A percentile compares a stretch with the other conserved stretches of the same genome.
These are phyloP conservation scores for Odocoileus hemionus DNA, from an alignment of 2,113 vertebrate genomes.

Conservation along the genomic window DNA sequence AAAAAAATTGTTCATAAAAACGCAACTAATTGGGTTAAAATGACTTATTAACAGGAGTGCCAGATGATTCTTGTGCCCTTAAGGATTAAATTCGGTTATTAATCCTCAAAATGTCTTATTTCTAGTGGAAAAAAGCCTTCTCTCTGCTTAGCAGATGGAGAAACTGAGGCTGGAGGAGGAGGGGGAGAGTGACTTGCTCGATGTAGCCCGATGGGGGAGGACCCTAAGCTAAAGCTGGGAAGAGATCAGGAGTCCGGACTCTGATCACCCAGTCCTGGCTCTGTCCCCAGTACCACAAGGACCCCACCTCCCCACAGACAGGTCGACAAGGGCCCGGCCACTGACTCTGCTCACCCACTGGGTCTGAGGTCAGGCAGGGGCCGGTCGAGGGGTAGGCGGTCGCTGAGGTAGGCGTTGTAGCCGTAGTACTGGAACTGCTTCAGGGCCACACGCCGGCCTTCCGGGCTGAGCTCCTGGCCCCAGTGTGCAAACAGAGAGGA, in stretches of 20 bases:
- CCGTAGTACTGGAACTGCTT: slow-evolving; percentile 98
- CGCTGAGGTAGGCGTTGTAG: slow-evolving; percentile 98
- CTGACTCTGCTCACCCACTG: slow-evolving; percentile 86
- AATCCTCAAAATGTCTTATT: background rate
- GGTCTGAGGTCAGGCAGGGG: slow-evolving; percentile 93
- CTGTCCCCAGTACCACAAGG: background rate
- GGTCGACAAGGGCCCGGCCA: background rate
- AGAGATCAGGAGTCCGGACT: background rate
- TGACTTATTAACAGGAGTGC: slow-evolving; percentile 57
- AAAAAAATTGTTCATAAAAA: slow-evolving; percentile 50
- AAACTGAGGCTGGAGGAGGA: slow-evolving; percentile 5
- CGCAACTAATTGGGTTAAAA: slow-evolving; percentile 68
- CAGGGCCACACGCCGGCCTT: slow-evolving; percentile 88
- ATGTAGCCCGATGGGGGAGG: background rate
- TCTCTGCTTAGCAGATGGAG: background rate
- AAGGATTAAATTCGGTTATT: slow-evolving; percentile 47
- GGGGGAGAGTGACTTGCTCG: background rate
- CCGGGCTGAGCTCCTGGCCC: slow-evolving; percentile 94
- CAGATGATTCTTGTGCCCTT: background rate
- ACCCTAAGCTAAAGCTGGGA: background rate
- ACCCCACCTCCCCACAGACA: background rate
- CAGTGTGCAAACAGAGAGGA: slow-evolving; percentile 96
- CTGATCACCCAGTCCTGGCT: background rate
- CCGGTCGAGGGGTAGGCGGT: slow-evolving; percentile 91
- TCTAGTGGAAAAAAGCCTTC: background rate